Percentiles rank a stretch among this genome's conserved stretches.
Evolutionary conservation across 1,140 invertebrate species (phyloP).

Genomic region (Brachionus angularis): DNA sequence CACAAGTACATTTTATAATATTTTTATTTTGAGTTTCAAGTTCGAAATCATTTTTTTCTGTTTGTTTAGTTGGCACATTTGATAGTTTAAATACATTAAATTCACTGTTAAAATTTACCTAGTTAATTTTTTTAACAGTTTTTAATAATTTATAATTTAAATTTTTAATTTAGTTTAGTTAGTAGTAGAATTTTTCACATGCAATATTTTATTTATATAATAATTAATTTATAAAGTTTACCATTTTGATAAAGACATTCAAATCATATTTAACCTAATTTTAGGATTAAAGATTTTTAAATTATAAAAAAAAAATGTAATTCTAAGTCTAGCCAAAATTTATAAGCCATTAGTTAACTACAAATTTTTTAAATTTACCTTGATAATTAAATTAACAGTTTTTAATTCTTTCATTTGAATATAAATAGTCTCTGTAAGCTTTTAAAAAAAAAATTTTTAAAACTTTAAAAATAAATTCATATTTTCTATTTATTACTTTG

Average conservation of each 20-base stretch:
- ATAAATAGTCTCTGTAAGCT: neutral
- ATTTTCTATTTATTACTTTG: neutral
- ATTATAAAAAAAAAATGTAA: no score
- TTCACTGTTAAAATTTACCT: neutral
- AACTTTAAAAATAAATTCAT: neutral
- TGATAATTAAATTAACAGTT: neutral
- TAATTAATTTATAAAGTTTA: no score
- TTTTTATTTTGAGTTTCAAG: neutral
- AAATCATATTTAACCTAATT: no score
- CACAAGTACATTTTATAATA: slow-evolving; percentile 34
- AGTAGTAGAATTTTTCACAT: no score
- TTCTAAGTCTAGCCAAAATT: no score
- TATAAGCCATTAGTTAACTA: no score
- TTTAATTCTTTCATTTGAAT: slow-evolving; percentile 18
- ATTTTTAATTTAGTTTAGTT: no score
- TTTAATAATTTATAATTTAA: no score
- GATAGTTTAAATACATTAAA: neutral
- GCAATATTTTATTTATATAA: no score
- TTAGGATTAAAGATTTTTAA: no score
- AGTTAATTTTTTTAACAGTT: neutral
- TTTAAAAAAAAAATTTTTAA: neutral
- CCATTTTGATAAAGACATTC: no score
- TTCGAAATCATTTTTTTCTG: slow-evolving; percentile 13
- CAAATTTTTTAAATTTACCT: neutral
- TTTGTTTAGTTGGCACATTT: neutral